Percentiles rank a stretch among this genome's conserved stretches.
These are phyloP conservation scores for Carcinoscorpius rotundicauda DNA, from an alignment of 1,140 invertebrate species.

Conservation along the genomic window DNA sequence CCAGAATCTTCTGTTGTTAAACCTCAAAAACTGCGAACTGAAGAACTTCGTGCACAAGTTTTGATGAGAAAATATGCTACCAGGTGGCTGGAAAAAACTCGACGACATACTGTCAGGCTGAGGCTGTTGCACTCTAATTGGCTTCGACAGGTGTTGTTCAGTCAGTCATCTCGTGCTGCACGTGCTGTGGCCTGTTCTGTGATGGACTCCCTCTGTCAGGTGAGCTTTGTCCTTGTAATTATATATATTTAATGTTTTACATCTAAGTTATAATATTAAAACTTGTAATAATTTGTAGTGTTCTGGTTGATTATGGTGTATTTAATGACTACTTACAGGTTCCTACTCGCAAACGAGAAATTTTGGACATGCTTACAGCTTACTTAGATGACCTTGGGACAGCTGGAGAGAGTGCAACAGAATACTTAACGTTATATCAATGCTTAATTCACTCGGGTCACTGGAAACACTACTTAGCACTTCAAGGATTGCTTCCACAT, in stretches of 20 bases:
- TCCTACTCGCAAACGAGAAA: constrained; percentile 32
- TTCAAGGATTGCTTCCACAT: constrained; percentile 61
- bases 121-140: constrained; percentile 54
- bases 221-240: not conserved
- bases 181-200: constrained; percentile 79
- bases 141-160: constrained; percentile 80
- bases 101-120: constrained; percentile 21
- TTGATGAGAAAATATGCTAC: constrained; percentile 62
- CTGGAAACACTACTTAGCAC: constrained; percentile 67
- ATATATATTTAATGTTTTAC: not conserved
- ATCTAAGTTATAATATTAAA: not conserved
- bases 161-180: constrained; percentile 73
- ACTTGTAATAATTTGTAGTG: not conserved
- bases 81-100: constrained; percentile 36
- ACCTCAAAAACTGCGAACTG: constrained; percentile 27
- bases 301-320: not conserved
- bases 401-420: constrained; percentile 81
- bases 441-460: constrained; percentile 60
- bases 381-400: constrained; percentile 71
- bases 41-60: constrained; percentile 44
- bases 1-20: constrained; percentile 1
- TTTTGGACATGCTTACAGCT: constrained; percentile 72
- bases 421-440: constrained; percentile 78
- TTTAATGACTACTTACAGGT: constrained; percentile 9
- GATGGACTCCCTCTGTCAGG: constrained; percentile 60